Evolutionary conservation across 2,888 invertebrate genomes (phyloP).

Genomic region (Nasonovia ribisnigri): DNA sequence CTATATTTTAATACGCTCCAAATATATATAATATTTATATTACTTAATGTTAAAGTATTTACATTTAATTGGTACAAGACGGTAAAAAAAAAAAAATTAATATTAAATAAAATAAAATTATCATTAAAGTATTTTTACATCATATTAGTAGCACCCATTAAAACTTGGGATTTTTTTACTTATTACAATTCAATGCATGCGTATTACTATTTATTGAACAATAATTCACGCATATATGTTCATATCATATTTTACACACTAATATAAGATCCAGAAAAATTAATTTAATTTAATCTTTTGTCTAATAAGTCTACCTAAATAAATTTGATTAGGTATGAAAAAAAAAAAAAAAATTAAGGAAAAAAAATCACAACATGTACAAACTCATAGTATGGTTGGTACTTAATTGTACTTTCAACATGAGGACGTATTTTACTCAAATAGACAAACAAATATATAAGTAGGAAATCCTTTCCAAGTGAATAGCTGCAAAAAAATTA

Average conservation of each 20-base stretch:
- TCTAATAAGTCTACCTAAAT: slow-evolving; percentile 47
- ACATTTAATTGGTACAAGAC: slow-evolving; percentile 59
- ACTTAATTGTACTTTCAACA: slow-evolving; percentile 31
- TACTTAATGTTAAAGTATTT: slow-evolving; percentile 47
- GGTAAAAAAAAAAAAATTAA: slow-evolving; percentile 43
- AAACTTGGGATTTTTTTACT: slow-evolving; percentile 50
- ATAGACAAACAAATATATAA: slow-evolving; percentile 33
- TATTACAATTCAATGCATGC: slow-evolving; percentile 30
- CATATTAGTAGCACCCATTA: slow-evolving; percentile 63
- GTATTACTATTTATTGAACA: slow-evolving; percentile 47
- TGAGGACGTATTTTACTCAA: slow-evolving; percentile 27
- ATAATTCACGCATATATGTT: slow-evolving; percentile 45
- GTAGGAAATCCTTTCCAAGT: slow-evolving; percentile 28
- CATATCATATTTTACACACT: slow-evolving; percentile 9
- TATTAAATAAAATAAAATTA: slow-evolving; percentile 44
- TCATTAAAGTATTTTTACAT: slow-evolving; percentile 52
- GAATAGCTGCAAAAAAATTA: slow-evolving; percentile 42
- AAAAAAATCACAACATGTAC: slow-evolving; percentile 57
- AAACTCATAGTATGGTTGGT: slow-evolving; percentile 36
- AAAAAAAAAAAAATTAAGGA: slow-evolving; percentile 21
- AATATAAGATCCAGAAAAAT: slow-evolving; percentile 43
- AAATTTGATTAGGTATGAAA: slow-evolving; percentile 61
- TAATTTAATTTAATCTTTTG: slow-evolving; percentile 50
- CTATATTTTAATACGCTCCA: slow-evolving; percentile 59
- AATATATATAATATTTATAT: slow-evolving; percentile 49